phyloP scores from a whole-genome alignment of 2,888 invertebrate genomes.

The Thelaira solivaga region DNA sequence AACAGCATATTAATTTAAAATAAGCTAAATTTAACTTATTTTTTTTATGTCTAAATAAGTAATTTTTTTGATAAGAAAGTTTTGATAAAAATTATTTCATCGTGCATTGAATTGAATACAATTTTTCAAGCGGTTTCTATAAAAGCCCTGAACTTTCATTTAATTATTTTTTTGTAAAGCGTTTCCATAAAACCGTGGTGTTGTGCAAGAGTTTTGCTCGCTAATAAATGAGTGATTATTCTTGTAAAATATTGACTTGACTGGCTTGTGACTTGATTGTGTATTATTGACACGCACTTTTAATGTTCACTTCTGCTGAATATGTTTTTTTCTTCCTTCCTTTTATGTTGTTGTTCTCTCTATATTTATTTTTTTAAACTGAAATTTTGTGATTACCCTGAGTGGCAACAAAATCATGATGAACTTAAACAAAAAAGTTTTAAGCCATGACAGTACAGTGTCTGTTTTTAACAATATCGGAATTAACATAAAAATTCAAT shows the following conservation, averaged over 20 bases:
- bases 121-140: too few species aligned
- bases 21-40: too few species aligned
- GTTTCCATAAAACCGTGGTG: too few species aligned
- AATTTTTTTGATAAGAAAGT: too few species aligned
- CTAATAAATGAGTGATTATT: neutral
- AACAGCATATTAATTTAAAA: too few species aligned
- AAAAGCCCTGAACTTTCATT: constrained; percentile 6
- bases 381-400: neutral
- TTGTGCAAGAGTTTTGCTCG: neutral
- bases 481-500: constrained; percentile 56
- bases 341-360: neutral
- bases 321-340: neutral
- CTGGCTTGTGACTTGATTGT: constrained; percentile 21
- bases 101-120: too few species aligned
- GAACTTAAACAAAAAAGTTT: neutral
- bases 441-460: constrained; percentile 11
- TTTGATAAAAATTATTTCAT: too few species aligned
- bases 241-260: neutral
- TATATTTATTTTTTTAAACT: too few species aligned
- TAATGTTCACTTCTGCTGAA: neutral
- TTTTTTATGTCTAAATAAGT: too few species aligned
- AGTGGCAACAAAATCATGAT: neutral
- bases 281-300: constrained; percentile 49
- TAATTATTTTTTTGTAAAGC: neutral
- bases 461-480: constrained; percentile 18